Base-by-base conservation (phyloP, 1,140 invertebrate species). In the Cyclina sinensis region DNA sequence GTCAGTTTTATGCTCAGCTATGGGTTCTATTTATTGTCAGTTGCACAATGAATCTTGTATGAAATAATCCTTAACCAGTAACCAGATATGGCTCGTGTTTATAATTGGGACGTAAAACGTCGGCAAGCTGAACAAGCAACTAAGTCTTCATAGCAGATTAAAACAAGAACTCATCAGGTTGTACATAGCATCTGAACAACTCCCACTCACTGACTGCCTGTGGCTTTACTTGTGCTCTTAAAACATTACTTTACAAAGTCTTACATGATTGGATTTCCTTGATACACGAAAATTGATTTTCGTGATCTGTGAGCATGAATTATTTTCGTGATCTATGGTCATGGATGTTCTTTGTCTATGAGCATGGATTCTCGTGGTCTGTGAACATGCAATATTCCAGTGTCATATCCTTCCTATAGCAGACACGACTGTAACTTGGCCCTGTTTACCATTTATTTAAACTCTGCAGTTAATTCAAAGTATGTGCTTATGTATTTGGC, bases 51-150 rank as follows among this genome's bases (percentile, higher is more conserved):
- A n/a, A n/a, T n/a, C n/a, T n/a, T n/a, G n/a, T n/a, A n/a, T 43
- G 43, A 7, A 43, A 7, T 43, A 7, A 43, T 43, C 91, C 88
- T 92, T 91, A 87, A 92, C 89, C 35, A 78, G 48, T 48, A 27
- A 1, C 14, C 68, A 95, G 94, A 95, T 89, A 99, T 99, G 98
- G 98, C 99, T 51, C 96, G 98, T 94, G 98, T 99, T 32, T 99
- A 98, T 93, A 99, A 99, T 95, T 99, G 98, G 98, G 97, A 99
- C 96, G 98, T 99, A 0, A 99, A 98, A 94, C 96, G 98, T 90
- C 97, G 93, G 32, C 93, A 94, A 89, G 90, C 91, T 74, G 87
- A 90, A 43, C 90, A 92, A 70, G 86, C 74, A 9, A 27, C 59
- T 4, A 92, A 92, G 57, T 91, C 91, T 21, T 92, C 92, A 86